phyloP scores from a whole-genome alignment of 2,113 vertebrate species.

The Lepisosteus oculatus region DNA sequence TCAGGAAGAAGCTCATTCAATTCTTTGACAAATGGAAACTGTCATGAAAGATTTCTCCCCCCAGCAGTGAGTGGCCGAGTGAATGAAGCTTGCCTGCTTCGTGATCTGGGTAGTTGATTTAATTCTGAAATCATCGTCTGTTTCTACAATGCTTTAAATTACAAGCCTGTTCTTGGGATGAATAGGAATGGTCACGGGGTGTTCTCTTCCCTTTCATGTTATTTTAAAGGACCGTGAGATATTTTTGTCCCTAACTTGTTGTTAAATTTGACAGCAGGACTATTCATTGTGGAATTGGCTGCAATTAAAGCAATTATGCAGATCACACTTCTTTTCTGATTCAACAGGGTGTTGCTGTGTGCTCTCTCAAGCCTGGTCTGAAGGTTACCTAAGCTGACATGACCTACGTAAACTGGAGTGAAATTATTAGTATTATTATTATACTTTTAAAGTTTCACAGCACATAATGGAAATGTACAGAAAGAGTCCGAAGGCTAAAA shows the following conservation, averaged over 20 bases:
- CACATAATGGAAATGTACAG: no score
- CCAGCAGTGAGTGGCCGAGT: conserved; percentile 27
- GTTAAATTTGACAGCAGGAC: conserved; percentile 71
- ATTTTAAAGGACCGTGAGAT: conserved; percentile 59
- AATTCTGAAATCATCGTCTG: conserved; percentile 50
- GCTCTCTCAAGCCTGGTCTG: conserved; percentile 28
- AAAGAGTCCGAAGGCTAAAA: no score
- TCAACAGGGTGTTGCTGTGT: conserved; percentile 61
- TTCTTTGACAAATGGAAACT: conserved; percentile 48
- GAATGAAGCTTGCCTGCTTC: conserved; percentile 51
- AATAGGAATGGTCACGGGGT: conserved; percentile 58
- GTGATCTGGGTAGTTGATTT: conserved; percentile 62
- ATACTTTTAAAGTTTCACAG: background rate
- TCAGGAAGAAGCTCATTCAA: conserved; percentile 57
- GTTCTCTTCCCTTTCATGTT: conserved; percentile 64
- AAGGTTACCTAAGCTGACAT: conserved; percentile 23
- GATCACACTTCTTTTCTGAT: conserved; percentile 75
- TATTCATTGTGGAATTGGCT: conserved; percentile 71
- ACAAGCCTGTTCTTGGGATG: conserved; percentile 48
- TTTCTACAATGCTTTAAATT: conserved; percentile 45
- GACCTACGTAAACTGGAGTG: conserved; percentile 35
- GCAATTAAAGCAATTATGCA: conserved; percentile 84
- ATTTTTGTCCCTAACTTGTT: conserved; percentile 58
- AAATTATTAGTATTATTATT: background rate
- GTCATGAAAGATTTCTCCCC: conserved; percentile 48